Evolutionary conservation across 2,113 vertebrate species (phyloP).

Genomic region (Poeciliopsis occidentalis): DNA sequence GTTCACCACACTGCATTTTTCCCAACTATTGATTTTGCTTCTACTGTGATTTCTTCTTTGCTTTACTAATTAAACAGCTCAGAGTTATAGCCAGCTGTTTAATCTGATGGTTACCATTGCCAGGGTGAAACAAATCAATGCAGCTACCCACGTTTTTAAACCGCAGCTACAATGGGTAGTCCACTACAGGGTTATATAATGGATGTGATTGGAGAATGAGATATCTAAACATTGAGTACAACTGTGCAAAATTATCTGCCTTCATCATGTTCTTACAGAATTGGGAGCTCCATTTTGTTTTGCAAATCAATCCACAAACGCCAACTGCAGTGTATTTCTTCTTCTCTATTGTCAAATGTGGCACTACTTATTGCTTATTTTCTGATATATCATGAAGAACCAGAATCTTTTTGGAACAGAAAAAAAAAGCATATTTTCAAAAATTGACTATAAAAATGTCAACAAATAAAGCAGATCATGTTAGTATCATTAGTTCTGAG

Average conservation of each 20-base stretch:
- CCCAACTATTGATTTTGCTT: conserved; percentile 62
- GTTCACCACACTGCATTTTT: conserved; percentile 30
- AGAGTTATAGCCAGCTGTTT: conserved; percentile 45
- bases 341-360: conserved; percentile 5
- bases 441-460: conserved; percentile 18
- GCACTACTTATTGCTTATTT: neutral
- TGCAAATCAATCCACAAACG: conserved; percentile 59
- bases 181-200: conserved; percentile 37
- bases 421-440: conserved; percentile 59
- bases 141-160: conserved; percentile 37
- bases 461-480: neutral
- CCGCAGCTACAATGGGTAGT: conserved; percentile 42
- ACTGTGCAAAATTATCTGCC: conserved; percentile 44
- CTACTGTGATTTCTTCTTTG: conserved; percentile 70
- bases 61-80: conserved; percentile 70
- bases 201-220: conserved; percentile 35
- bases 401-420: conserved; percentile 57
- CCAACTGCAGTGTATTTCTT: conserved; percentile 42
- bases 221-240: conserved; percentile 16
- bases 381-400: neutral
- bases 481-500: neutral
- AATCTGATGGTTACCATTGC: conserved; percentile 61
- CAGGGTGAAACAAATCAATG: conserved; percentile 64
- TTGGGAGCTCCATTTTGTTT: conserved; percentile 36
- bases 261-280: conserved; percentile 56